These are phyloP conservation scores for Lethenteron camtschaticum DNA, from an alignment of 2,113 vertebrate species.

Conservation along the genomic window DNA sequence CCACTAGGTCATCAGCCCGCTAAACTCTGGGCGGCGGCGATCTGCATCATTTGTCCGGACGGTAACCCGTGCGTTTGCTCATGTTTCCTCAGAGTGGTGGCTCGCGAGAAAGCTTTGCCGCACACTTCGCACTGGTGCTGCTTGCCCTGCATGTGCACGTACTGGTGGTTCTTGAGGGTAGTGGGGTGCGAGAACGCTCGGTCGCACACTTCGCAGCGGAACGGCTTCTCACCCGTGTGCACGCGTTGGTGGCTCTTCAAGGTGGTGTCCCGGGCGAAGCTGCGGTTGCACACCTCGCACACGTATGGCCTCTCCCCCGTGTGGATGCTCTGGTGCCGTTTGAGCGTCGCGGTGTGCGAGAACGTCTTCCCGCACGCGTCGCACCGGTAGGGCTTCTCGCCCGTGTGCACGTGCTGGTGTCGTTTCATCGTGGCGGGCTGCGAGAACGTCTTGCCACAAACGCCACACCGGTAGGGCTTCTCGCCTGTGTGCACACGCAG, in stretches of 20 bases:
- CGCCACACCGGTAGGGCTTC: not conserved
- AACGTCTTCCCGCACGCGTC: not conserved
- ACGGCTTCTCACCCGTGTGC: constrained; percentile 2
- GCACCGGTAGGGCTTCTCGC: not conserved
- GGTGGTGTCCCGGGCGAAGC: not conserved
- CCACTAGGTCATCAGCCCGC: too few relatives aligned
- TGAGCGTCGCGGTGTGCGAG: not conserved
- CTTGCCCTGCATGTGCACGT: not conserved
- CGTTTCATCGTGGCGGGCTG: not conserved
- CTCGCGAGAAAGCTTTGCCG: not conserved
- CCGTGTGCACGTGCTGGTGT: not conserved
- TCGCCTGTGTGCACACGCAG: not conserved
- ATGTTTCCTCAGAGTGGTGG: not conserved
- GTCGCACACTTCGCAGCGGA: constrained; percentile 2
- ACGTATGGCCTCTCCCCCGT: not conserved
- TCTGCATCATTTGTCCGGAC: too few relatives aligned
- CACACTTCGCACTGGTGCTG: not conserved
- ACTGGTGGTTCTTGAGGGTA: not conserved
- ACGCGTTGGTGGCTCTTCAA: not conserved
- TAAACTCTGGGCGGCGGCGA: too few relatives aligned
- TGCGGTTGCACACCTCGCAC: not conserved
- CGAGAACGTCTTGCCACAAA: not conserved
- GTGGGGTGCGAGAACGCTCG: constrained; percentile 3
- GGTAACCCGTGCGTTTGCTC: too few relatives aligned
- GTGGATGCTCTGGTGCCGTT: not conserved